Conservation (phyloP, 2,797 vertebrate species). For the Centropyge bicolor region DNA sequence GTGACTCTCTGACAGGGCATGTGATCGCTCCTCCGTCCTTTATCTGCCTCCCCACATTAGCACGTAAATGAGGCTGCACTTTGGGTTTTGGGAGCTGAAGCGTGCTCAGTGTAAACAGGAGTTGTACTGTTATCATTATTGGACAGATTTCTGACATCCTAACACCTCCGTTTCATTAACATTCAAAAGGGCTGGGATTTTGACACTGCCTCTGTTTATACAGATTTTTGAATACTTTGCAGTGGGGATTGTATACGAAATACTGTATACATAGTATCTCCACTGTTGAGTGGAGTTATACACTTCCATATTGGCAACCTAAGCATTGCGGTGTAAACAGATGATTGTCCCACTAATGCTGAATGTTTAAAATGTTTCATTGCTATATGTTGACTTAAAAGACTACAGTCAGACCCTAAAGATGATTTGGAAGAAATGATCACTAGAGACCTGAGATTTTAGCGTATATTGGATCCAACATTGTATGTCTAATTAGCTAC, state of each 20-base stretch:
- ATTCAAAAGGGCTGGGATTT: slow-evolving; percentile 83
- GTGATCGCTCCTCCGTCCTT: slow-evolving; percentile 87
- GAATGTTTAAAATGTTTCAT: slow-evolving; percentile 26
- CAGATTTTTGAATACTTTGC: slow-evolving; percentile 79
- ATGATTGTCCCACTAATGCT: slow-evolving; percentile 30
- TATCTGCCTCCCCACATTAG: slow-evolving; percentile 88
- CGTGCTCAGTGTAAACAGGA: slow-evolving; percentile 85
- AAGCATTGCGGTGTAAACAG: slow-evolving; percentile 17
- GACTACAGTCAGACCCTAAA: slow-evolving; percentile 8
- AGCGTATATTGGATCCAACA: slow-evolving; percentile 33
- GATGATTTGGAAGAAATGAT: slow-evolving; percentile 27
- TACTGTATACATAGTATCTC: slow-evolving; percentile 67
- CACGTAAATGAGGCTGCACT: slow-evolving; percentile 90
- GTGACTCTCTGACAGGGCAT: slow-evolving; percentile 86
- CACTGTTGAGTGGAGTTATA: slow-evolving; percentile 61
- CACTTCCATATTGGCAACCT: slow-evolving; percentile 55
- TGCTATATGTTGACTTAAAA: slow-evolving; percentile 26
- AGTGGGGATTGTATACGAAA: slow-evolving; percentile 73
- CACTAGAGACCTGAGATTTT: slow-evolving; percentile 22
- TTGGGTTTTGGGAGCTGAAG: slow-evolving; percentile 84
- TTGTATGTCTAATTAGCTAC: slow-evolving; percentile 70
- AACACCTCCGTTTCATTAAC: slow-evolving; percentile 86
- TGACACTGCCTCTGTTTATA: slow-evolving; percentile 86
- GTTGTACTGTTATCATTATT: slow-evolving; percentile 86
- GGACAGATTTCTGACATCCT: slow-evolving; percentile 88